Evolutionary conservation across 1,140 invertebrate genomes (phyloP), one percentile per base, ranked within the genome.

Genomic region (Zophobas morio): DNA sequence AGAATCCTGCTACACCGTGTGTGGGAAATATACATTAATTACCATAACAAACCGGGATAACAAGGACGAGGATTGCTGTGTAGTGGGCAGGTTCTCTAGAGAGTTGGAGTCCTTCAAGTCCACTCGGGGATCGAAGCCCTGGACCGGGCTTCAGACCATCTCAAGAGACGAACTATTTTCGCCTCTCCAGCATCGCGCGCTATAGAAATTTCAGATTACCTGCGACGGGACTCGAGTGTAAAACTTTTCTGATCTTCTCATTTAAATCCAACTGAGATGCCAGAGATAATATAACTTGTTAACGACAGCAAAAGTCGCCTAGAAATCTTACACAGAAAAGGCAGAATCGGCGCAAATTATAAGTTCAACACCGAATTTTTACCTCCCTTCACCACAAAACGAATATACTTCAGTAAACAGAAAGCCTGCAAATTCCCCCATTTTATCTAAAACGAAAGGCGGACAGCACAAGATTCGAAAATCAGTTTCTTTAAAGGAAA

Each of bases 1-100:
- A 75, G 54, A 46, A 40, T 75, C 53, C 74, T 60, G 74, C 37
- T 33, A 60, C 54, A 60, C 39, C 74, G 74, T 49, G 51, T 60
- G 53, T 75, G 74, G 53, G 74, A 75, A 75, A 75, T 75, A 75
- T 75, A 75, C 74, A 75, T 75, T 75, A 75, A 75, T 75, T 75
- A 75, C 74, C 74, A 75, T 75, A 75, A 75, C 74, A 75, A 75
- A 72, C 70, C 70, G 46, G 70, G 47, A 51, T 72, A 72, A 72
- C 70, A 72, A 72, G 74, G 74, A 56, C n/a, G 46, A 75, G 74
- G 74, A 75, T 75, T 66, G 60, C 60, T 47, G 60, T 66, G 60
- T 66, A 75, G 46, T 60, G 74, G 72, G 42, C 74, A 40, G 51
- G 53, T 42, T 63, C 74, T 75, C 74, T 46, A 20, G 74, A 63